phyloP scores from a whole-genome alignment of 2,113 vertebrate genomes.

The Heteronetta atricapilla region DNA sequence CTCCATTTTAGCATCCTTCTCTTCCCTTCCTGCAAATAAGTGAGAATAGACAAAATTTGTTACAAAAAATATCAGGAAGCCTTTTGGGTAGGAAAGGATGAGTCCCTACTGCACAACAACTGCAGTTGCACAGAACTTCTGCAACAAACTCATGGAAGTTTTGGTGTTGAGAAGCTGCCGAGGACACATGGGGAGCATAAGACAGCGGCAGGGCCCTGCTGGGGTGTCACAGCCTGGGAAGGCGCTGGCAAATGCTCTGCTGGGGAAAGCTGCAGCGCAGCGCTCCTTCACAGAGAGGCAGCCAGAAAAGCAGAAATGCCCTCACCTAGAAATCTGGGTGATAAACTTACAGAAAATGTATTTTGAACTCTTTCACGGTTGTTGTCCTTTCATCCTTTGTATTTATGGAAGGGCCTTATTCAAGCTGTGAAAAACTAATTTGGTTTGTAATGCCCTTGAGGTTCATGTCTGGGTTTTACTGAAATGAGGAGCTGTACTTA shows the following conservation, averaged over 20 bases:
- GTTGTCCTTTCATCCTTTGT: background rate
- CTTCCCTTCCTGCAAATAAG: background rate
- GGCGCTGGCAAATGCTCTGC: background rate
- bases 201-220: fast-evolving
- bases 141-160: background rate
- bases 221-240: background rate
- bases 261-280: background rate
- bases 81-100: background rate
- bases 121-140: background rate
- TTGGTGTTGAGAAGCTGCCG: background rate
- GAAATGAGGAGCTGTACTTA: background rate
- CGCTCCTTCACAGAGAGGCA: background rate
- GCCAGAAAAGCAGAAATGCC: background rate
- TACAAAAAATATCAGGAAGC: background rate
- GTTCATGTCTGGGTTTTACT: background rate
- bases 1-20: background rate
- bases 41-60: background rate
- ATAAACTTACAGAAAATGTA: background rate
- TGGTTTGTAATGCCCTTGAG: background rate
- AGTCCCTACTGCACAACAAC: background rate
- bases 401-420: background rate
- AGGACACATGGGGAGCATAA: background rate
- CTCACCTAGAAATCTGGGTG: background rate
- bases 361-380: background rate
- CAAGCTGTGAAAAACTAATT: background rate